Evolutionary conservation across 2,113 vertebrate species (phyloP).

Genomic region (Anser brachyrhynchus): DNA sequence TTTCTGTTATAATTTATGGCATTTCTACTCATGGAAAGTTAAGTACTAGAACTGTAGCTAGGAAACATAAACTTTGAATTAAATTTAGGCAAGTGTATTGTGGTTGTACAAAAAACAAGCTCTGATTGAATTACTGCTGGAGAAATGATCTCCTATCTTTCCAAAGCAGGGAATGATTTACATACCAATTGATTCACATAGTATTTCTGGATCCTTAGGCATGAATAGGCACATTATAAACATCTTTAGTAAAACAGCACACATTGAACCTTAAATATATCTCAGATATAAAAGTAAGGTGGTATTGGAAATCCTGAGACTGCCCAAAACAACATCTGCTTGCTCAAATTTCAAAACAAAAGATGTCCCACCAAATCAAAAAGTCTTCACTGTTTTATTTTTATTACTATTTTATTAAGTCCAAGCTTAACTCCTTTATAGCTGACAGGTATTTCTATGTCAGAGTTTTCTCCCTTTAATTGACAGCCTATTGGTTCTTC

Average conservation of each 20-base stretch:
- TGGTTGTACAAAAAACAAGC: conserved; percentile 36
- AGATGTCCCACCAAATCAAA: neutral
- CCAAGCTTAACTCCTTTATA: neutral
- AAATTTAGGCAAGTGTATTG: conserved; percentile 47
- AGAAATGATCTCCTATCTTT: conserved; percentile 46
- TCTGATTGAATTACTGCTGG: conserved; percentile 28
- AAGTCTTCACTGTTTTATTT: neutral
- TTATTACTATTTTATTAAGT: neutral
- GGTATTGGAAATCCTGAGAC: neutral
- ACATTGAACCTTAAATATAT: neutral
- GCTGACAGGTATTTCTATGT: neutral
- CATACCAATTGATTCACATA: conserved; percentile 7
- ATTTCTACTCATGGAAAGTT: neutral
- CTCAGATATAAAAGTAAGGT: neutral
- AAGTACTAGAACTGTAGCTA: conserved; percentile 45
- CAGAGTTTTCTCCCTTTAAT: neutral
- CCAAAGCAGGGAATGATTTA: conserved; percentile 49
- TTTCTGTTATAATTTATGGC: neutral
- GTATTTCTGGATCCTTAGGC: conserved; percentile 19
- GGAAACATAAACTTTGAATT: conserved; percentile 61
- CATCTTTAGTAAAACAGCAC: neutral
- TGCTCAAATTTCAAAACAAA: neutral
- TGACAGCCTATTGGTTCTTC: neutral
- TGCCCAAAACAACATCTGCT: neutral
- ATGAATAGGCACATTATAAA: neutral